Evolutionary conservation across 2,113 vertebrate species (phyloP).

Genomic region (Eira barbara): DNA sequence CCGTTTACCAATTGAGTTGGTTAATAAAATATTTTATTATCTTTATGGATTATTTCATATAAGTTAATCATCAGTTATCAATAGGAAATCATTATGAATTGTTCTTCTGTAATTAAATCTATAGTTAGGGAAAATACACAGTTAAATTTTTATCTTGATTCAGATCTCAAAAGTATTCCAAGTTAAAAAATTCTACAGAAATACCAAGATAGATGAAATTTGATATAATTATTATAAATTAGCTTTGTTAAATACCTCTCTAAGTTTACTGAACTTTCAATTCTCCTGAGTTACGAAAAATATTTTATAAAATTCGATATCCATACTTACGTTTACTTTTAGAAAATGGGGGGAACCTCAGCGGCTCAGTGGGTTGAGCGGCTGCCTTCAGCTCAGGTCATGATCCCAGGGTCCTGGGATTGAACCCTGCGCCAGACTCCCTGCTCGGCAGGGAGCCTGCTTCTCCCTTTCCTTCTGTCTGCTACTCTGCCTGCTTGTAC

Average conservation of each 20-base stretch:
- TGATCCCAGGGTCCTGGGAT: too few species aligned
- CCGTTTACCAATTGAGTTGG: conserved; percentile 25
- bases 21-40: conserved; percentile 25
- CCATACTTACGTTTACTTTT: not conserved
- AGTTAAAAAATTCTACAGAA: not conserved
- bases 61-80: not conserved
- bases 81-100: conserved; percentile 1
- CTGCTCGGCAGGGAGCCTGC: too few species aligned
- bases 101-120: not conserved
- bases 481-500: too few species aligned
- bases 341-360: too few species aligned
- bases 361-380: too few species aligned
- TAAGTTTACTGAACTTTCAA: not conserved
- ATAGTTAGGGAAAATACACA: not conserved
- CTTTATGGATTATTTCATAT: conserved; percentile 41
- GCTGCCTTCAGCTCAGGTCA: too few species aligned
- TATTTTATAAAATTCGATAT: not conserved
- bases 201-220: not conserved
- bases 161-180: conserved; percentile 25
- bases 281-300: not conserved
- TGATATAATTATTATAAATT: not conserved
- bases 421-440: too few species aligned
- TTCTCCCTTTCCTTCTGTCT: too few species aligned
- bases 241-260: not conserved
- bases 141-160: conserved; percentile 22